phyloP scores from a whole-genome alignment of 1,140 invertebrate species.

The Triops cancriformis region DNA sequence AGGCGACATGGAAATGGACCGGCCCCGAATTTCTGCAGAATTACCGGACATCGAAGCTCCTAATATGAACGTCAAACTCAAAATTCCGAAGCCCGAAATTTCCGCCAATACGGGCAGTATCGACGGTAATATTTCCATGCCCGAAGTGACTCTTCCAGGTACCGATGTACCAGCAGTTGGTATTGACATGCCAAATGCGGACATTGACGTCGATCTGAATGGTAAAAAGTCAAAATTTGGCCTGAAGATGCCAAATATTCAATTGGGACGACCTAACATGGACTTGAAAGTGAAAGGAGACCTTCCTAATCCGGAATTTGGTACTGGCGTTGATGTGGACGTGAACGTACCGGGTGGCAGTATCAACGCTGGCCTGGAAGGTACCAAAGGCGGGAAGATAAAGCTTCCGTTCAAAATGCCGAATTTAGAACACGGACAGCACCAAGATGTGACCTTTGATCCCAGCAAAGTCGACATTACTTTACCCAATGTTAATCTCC shows the following conservation, averaged over 20 bases:
- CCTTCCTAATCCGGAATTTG: not conserved
- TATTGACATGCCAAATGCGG: conserved; percentile 7
- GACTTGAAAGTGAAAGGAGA: not conserved
- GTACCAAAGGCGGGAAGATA: not conserved
- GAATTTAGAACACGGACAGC: conserved; percentile 17
- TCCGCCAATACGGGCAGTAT: not conserved
- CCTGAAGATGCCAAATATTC: conserved; percentile 23
- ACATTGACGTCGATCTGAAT: conserved; percentile 2
- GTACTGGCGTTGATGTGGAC: not conserved
- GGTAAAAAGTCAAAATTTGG: conserved; percentile 18
- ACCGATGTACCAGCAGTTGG: not conserved
- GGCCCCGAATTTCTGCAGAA: not conserved
- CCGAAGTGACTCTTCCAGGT: no score
- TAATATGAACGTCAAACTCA: not conserved
- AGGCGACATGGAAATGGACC: not conserved
- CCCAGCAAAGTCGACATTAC: not conserved
- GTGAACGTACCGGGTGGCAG: conserved; percentile 16
- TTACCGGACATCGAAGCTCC: not conserved
- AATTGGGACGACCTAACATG: not conserved
- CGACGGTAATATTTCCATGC: not conserved
- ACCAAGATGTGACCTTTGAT: not conserved
- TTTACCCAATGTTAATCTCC: not conserved
- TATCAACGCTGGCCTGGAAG: not conserved
- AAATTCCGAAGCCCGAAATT: conserved; percentile 3
- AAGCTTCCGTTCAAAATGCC: conserved; percentile 16